These are phyloP conservation scores for Alauda arvensis DNA, from an alignment of 2,797 vertebrate genomes.

Conservation along the genomic window DNA sequence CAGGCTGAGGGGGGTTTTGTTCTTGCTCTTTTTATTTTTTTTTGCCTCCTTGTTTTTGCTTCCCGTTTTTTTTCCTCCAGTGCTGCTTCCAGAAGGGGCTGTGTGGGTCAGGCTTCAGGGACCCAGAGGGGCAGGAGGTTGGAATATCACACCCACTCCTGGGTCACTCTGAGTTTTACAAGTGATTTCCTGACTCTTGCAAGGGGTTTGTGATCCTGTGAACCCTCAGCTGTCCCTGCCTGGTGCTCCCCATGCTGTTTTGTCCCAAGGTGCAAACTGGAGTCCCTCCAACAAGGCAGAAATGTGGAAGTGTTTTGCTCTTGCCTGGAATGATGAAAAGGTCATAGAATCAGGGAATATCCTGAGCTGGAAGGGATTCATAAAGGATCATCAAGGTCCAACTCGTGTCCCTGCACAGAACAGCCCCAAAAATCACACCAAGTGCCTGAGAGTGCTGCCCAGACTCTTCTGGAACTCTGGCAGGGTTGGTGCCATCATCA, in stretches of 20 bases:
- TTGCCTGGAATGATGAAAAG: not conserved
- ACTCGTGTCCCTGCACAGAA: not conserved
- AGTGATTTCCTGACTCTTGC: not conserved
- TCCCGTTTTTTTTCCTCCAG: not conserved
- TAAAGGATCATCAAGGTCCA: not conserved
- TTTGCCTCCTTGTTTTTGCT: not conserved
- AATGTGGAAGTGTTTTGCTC: not conserved
- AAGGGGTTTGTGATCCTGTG: not conserved
- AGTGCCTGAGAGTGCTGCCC: not conserved
- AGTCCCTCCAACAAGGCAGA: not conserved
- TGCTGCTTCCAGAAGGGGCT: not conserved
- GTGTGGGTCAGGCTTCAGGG: not conserved
- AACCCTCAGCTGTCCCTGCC: not conserved
- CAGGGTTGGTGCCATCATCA: not conserved
- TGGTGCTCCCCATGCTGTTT: not conserved
- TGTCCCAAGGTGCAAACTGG: not conserved
- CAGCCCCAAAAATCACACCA: not conserved
- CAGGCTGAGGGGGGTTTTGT: not conserved
- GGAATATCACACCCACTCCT: not conserved
- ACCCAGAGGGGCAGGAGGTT: not conserved
- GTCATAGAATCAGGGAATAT: not conserved
- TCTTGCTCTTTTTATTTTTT: not conserved
- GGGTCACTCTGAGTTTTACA: not conserved
- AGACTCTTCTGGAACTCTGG: not conserved
- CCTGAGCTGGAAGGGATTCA: not conserved